Evolutionary conservation across 2,113 vertebrate species (phyloP), one percentile per base, ranked within the genome.

Genomic region (Clarias magur): DNA sequence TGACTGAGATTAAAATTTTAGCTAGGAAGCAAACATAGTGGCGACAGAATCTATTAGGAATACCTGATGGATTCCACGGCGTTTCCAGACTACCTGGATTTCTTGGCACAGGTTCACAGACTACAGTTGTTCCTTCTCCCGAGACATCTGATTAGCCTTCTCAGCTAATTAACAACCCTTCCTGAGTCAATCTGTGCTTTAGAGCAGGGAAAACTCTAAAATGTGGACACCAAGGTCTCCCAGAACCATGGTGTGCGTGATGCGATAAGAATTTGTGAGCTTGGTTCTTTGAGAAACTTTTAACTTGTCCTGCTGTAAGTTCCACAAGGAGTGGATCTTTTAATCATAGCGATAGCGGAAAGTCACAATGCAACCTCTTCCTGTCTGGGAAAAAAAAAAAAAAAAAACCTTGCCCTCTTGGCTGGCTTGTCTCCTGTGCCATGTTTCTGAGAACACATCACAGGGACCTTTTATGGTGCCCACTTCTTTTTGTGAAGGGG

Each of bases 381-480:
- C 30, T 60, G 86, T 80, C 68, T 53, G 3, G 56, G 57, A 80
- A 81, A 83, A 60, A 56, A 81, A 83, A 60, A 56, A 42, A 42
- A 42, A 48, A 48, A 48, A 48, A 48, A 7, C 79, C 88, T 78
- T 84, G 83, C 75, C 82, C 67, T 86, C 78, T 70, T 78, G 68
- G 85, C 85, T 88, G 85, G 88, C 83, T 80, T 25, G 59, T 59
- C 70, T 85, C 83, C 85, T 76, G 57, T 85, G 86, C 87, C 87
- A 86, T 82, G 84, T 73, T 86, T 85, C 70, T 75, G 84, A 60
- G 86, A 88, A 82, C 89, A 91, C 88, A 89, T 91, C 91, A 90
- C 85, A 90, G 86, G 86, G 83, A 85, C 82, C 70, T 90, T 91
- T 92, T 92, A 91, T 86, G 85, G 87, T 79, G 86, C 88, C 89